Evolutionary conservation across 2,888 invertebrate genomes (phyloP), one percentile per base, ranked within the genome.

Genomic region (Trissolcus japonicus): DNA sequence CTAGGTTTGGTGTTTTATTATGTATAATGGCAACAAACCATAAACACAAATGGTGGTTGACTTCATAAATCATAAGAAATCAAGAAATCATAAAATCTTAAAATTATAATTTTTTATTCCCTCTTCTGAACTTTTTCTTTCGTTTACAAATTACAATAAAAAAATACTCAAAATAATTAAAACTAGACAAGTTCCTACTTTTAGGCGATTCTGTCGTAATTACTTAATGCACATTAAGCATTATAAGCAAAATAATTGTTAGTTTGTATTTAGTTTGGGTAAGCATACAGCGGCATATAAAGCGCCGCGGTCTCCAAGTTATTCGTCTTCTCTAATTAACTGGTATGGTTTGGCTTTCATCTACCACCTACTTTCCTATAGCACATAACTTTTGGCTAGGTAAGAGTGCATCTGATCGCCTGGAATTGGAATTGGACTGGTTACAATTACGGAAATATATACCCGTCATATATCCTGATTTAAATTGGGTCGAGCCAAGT

Each of bases 311-410:
- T 75, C 57, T 56, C 41, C 56, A 56, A 69, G 69, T 76, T 82
- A 80, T 83, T 82, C 83, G 80, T 84, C 83, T 83, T 80, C 78
- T 79, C 82, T 83, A 83, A 85, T 85, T 85, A 85, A 83, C 83
- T 35, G 35, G 35, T 35, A 35, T 11, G 35, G 9, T 35, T 35
- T 35, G 35, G 35, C 75, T 77, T 63, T 68, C 79, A 55, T 51
- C 19, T 14, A 16, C 46, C 51, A 17, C 51, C 51, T 17, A 16
- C 19, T 51, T 51, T 19, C 51, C 17, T 21, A 17, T 41, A 6
- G 43, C 25, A 61, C 51, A 60, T 50, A 55, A 66, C 57, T 54
- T 57, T 43, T 29, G 59, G 3, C 53, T 61, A 66, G 57, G 66
- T 61, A 68, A 17, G 41, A 17, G 54, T 35, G 59, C 54, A 53